These are phyloP conservation scores for Dryocosmus kuriphilus DNA, from an alignment of 2,888 invertebrate genomes.

Conservation along the genomic window DNA sequence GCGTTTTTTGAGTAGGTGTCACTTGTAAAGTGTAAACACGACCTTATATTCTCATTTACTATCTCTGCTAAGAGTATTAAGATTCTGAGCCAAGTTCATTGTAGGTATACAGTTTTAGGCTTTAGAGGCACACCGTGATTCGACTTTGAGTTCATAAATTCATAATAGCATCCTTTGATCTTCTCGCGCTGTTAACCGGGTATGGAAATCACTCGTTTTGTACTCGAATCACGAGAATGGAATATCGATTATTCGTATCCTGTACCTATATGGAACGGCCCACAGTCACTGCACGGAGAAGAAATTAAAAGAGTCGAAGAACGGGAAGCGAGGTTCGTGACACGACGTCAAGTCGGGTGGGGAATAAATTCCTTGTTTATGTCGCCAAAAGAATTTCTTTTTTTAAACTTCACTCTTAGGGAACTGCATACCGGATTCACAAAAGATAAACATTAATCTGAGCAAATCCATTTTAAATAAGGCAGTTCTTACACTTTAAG, in stretches of 20 bases:
- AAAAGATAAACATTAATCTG: too few species aligned
- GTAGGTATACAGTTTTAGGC: not conserved
- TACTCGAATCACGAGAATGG: conserved; percentile 3
- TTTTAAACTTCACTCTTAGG: too few species aligned
- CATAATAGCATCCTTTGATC: not conserved
- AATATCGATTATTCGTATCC: conserved; percentile 7
- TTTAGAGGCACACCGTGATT: not conserved
- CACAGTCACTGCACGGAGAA: conserved; percentile 1
- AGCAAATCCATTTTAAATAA: too few species aligned
- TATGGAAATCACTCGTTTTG: not conserved
- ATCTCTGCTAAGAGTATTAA: too few species aligned
- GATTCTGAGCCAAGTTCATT: too few species aligned
- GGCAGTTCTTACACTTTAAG: too few species aligned
- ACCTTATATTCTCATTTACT: not conserved
- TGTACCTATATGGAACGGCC: not conserved
- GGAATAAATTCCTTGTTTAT: not conserved
- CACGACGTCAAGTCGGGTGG: not conserved
- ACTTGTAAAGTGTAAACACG: conserved; percentile 7
- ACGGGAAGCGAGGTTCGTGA: not conserved
- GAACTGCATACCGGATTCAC: too few species aligned
- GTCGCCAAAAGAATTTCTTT: not conserved
- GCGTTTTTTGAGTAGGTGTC: not conserved
- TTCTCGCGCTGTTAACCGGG: not conserved
- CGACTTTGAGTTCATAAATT: not conserved
- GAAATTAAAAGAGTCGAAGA: conserved; percentile 2